These are phyloP conservation scores for Leptosomus discolor DNA, from an alignment of 2,113 vertebrate genomes.

Conservation along the genomic window DNA sequence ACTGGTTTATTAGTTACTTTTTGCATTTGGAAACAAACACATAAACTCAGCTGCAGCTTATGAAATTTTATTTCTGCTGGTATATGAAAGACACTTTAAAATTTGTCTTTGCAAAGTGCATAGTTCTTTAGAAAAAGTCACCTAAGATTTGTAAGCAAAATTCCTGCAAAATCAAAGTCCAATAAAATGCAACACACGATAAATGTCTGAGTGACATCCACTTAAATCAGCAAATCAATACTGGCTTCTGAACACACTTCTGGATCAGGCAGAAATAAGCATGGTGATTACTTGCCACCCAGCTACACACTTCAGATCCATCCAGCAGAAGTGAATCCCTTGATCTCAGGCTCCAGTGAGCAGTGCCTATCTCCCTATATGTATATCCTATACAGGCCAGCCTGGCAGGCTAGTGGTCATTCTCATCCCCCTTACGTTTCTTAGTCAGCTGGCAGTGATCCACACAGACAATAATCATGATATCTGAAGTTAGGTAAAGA, in stretches of 20 bases:
- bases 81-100: background rate
- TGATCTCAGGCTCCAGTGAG: background rate
- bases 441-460: background rate
- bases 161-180: background rate
- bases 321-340: background rate
- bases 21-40: background rate
- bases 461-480: background rate
- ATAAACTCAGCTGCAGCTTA: background rate
- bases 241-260: background rate
- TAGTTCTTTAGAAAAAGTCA: background rate
- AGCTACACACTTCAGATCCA: background rate
- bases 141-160: background rate
- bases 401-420: background rate
- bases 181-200: background rate
- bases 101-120: background rate
- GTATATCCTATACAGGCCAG: background rate
- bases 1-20: background rate
- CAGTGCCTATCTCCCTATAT: accelerated
- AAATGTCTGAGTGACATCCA: background rate
- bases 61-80: background rate
- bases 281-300: background rate
- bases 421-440: background rate
- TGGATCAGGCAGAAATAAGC: background rate
- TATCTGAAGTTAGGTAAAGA: background rate
- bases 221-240: background rate